Percentiles rank a stretch among this genome's conserved stretches.
phyloP scores from a whole-genome alignment of 1,140 invertebrate species.

The Steinernema khuongi region DNA sequence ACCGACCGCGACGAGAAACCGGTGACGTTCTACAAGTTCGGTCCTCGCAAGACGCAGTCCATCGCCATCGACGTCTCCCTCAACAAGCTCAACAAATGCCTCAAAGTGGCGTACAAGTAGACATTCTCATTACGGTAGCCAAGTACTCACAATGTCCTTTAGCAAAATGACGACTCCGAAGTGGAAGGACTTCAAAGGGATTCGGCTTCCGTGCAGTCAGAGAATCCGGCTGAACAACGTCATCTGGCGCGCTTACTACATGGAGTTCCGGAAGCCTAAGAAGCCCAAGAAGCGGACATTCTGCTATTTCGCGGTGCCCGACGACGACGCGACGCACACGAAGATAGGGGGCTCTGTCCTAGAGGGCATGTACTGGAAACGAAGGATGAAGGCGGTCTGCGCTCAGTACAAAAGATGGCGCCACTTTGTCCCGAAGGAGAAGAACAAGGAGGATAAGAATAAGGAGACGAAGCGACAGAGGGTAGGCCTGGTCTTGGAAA shows the following conservation, averaged over 20 bases:
- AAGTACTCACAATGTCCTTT: slow-evolving; percentile 7
- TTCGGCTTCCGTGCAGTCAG: slow-evolving; percentile 90
- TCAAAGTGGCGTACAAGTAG: slow-evolving; percentile 58
- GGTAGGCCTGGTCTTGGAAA: too few species aligned
- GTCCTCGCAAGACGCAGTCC: slow-evolving; percentile 55
- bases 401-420: slow-evolving; percentile 99
- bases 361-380: slow-evolving; percentile 98
- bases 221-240: slow-evolving; percentile 98
- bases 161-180: slow-evolving; percentile 78
- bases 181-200: slow-evolving; percentile 98
- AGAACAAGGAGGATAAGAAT: too few species aligned
- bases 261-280: slow-evolving; percentile 72
- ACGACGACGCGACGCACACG: slow-evolving; percentile 55
- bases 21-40: slow-evolving; percentile 58
- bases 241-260: slow-evolving; percentile 99
- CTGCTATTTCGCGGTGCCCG: slow-evolving; percentile 57
- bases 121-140: not conserved
- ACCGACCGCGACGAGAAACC: slow-evolving; percentile 49
- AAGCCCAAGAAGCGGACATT: slow-evolving; percentile 47
- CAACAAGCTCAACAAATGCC: slow-evolving; percentile 58
- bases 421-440: slow-evolving; percentile 40
- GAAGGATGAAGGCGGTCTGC: slow-evolving; percentile 87
- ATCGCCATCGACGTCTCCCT: slow-evolving; percentile 57
- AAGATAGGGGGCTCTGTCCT: slow-evolving; percentile 62
- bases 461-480: too few species aligned